phyloP scores from a whole-genome alignment of 2,113 vertebrate genomes.

The Eptatretus burgeri region DNA sequence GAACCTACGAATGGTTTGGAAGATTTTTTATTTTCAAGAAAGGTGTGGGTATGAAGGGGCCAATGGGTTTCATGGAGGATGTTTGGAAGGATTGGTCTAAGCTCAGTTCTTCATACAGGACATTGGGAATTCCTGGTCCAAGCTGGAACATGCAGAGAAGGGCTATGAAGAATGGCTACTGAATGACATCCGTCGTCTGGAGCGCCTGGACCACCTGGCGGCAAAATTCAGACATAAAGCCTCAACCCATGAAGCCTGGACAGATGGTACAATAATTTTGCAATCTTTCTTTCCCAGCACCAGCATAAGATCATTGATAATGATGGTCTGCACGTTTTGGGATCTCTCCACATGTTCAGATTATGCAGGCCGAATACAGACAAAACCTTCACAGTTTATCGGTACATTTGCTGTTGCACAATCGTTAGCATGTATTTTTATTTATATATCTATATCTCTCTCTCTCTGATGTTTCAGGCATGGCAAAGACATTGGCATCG shows the following conservation, averaged over 20 bases:
- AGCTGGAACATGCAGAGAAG: constrained; percentile 76
- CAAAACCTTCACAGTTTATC: not conserved
- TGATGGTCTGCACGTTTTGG: too few relatives aligned
- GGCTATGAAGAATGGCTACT: constrained; percentile 93
- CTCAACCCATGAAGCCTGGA: constrained; percentile 86
- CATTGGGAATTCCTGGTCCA: constrained; percentile 70
- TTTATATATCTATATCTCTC: too few relatives aligned
- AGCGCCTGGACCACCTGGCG: constrained; percentile 77
- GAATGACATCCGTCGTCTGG: constrained; percentile 81
- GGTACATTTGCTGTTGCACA: constrained; percentile 7
- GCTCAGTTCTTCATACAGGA: constrained; percentile 23
- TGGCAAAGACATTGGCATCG: constrained; percentile 61
- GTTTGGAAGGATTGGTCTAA: not conserved
- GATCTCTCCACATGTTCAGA: not conserved
- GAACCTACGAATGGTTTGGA: too few relatives aligned
- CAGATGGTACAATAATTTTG: constrained; percentile 30
- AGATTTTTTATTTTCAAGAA: too few relatives aligned
- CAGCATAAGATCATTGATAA: too few relatives aligned
- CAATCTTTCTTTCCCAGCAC: too few relatives aligned
- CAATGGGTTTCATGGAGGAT: too few relatives aligned
- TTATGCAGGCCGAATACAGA: not conserved
- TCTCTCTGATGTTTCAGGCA: constrained; percentile 26
- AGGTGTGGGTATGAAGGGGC: too few relatives aligned
- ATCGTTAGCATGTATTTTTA: too few relatives aligned
- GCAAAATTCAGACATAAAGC: constrained; percentile 96